A percentile compares a stretch with the other conserved stretches of the same genome.
phyloP scores from a whole-genome alignment of 2,113 vertebrate species.

The Ramphastos sulfuratus region DNA sequence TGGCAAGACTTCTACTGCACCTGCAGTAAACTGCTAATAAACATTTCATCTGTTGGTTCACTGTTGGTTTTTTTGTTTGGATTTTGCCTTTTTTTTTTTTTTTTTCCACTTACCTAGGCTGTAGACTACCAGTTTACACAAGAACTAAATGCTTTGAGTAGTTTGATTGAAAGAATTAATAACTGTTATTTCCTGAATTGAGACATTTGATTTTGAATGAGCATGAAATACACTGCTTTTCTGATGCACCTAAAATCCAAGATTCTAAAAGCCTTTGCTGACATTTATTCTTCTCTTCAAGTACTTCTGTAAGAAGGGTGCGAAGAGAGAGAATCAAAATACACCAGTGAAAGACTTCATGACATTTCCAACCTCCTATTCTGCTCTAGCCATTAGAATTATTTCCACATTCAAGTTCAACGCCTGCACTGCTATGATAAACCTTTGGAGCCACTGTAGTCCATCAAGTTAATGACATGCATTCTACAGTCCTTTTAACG shows the following conservation, averaged over 20 bases:
- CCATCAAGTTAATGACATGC: conserved; percentile 18
- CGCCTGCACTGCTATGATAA: conserved; percentile 35
- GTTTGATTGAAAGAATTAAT: conserved; percentile 36
- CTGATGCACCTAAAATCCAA: neutral
- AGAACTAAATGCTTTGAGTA: conserved; percentile 11
- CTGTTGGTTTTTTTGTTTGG: neutral
- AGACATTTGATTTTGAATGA: conserved; percentile 2
- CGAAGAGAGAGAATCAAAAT: conserved; percentile 21
- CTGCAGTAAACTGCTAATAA: neutral
- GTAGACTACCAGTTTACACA: neutral
- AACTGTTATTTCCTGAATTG: conserved; percentile 40
- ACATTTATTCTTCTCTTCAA: conserved; percentile 20
- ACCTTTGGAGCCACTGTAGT: conserved; percentile 14
- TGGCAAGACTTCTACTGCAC: neutral
- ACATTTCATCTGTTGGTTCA: neutral
- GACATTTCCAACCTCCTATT: conserved; percentile 37
- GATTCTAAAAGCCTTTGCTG: conserved; percentile 26
- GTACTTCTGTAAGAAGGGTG: neutral
- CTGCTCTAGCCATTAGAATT: neutral
- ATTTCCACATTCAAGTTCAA: neutral
- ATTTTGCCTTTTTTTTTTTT: neutral
- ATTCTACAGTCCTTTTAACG: conserved; percentile 5
- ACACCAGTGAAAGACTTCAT: neutral
- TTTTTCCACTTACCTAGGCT: neutral
- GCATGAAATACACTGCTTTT: neutral